Conservation (phyloP, 2,888 invertebrate species). For the Eupithecia dodoneata region DNA sequence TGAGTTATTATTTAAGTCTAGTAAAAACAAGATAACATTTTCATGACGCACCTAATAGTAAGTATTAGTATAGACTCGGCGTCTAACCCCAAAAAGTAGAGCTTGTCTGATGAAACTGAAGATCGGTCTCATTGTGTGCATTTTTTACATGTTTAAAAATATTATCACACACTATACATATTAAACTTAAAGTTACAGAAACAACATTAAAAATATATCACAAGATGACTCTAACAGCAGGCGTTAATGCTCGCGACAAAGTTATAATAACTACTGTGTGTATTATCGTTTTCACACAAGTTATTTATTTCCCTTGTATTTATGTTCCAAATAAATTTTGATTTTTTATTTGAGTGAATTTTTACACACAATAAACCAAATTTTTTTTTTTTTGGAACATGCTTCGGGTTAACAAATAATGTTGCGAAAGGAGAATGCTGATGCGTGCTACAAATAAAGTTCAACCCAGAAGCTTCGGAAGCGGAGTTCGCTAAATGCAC, state of each 20-base stretch:
- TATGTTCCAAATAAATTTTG: too few relatives aligned
- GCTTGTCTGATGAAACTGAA: background rate
- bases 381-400: background rate
- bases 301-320: too few relatives aligned
- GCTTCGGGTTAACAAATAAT: background rate
- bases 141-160: background rate
- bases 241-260: too few relatives aligned
- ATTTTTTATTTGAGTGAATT: background rate
- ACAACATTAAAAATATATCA: background rate
- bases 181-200: too few relatives aligned
- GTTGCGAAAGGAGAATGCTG: background rate
- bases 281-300: too few relatives aligned
- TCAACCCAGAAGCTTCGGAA: constrained; percentile 2
- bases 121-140: background rate
- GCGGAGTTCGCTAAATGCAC: background rate
- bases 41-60: too few relatives aligned
- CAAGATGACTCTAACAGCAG: background rate
- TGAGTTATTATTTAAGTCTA: background rate
- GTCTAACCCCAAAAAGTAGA: background rate
- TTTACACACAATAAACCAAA: background rate
- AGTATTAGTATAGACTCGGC: too few relatives aligned
- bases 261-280: too few relatives aligned
- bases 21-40: background rate
- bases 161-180: background rate
- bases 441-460: constrained; percentile 3